phyloP scores from a whole-genome alignment of 2,797 vertebrate species.

The Sardinella longiceps region DNA sequence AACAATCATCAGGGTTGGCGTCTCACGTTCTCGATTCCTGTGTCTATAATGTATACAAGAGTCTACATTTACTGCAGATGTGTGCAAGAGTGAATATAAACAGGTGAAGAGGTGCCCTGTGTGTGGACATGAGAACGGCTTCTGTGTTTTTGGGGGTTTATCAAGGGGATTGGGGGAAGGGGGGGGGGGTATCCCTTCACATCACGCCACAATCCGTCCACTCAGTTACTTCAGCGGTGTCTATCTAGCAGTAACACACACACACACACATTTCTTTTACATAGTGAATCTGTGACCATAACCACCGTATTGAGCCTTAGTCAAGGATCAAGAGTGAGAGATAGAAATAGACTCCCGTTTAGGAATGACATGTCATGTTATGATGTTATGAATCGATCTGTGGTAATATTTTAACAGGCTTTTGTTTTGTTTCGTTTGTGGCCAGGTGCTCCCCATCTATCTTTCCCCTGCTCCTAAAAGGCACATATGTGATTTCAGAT shows the following conservation, averaged over 20 bases:
- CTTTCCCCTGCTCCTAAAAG: slow-evolving; percentile 49
- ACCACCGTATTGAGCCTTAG: slow-evolving; percentile 1
- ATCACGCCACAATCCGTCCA: background rate
- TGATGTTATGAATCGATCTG: slow-evolving; percentile 23
- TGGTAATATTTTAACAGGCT: background rate
- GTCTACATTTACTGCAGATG: background rate
- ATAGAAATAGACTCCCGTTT: slow-evolving; percentile 12
- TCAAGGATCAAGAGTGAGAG: background rate
- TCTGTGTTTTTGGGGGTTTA: background rate
- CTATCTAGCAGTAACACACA: background rate
- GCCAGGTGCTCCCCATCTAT: slow-evolving; percentile 40
- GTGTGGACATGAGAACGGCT: background rate
- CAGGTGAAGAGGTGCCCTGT: background rate
- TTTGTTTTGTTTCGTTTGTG: slow-evolving; percentile 29
- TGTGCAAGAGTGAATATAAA: background rate
- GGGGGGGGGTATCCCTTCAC: background rate
- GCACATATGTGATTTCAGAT: slow-evolving; percentile 71
- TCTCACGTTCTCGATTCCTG: background rate
- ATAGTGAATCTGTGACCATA: background rate
- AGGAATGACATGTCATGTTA: background rate
- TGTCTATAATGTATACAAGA: slow-evolving; percentile 4
- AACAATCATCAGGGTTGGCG: background rate
- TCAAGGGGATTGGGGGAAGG: too few relatives aligned
- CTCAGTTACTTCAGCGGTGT: background rate
- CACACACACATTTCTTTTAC: background rate